These are phyloP conservation scores for Drosophila biarmipes DNA, from an alignment of 1,140 invertebrate genomes.

Conservation along the genomic window DNA sequence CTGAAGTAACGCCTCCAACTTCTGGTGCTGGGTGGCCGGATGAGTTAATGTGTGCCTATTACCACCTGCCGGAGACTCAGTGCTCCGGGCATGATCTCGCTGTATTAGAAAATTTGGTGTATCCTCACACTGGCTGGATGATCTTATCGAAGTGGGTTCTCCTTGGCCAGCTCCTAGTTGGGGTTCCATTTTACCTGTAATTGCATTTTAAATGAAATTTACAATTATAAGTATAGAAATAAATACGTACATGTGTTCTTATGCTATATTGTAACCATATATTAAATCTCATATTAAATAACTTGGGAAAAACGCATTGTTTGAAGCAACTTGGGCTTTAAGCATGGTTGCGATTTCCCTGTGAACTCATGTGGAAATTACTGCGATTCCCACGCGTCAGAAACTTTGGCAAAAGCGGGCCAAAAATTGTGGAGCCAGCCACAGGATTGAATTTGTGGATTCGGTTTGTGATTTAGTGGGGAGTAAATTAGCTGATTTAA, in stretches of 20 bases:
- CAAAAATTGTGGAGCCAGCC: slow-evolving; percentile 26
- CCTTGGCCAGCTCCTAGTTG: background rate
- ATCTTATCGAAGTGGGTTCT: slow-evolving; percentile 35
- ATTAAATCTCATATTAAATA: too few species aligned
- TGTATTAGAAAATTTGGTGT: slow-evolving; percentile 14
- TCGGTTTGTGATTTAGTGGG: slow-evolving; percentile 35
- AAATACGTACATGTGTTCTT: too few species aligned
- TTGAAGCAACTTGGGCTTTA: slow-evolving; percentile 33
- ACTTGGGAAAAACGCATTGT: background rate
- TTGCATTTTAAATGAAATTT: background rate
- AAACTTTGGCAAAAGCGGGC: slow-evolving; percentile 46
- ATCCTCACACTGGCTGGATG: background rate
- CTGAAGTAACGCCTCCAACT: background rate
- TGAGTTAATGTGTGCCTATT: background rate
- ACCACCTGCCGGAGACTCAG: background rate
- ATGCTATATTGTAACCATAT: too few species aligned
- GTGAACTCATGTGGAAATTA: slow-evolving; percentile 55
- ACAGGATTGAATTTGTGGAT: slow-evolving; percentile 43
- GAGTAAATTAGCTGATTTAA: slow-evolving; percentile 49
- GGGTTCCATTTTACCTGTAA: background rate
- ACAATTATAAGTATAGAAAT: background rate
- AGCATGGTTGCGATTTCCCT: slow-evolving; percentile 36
- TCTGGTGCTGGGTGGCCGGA: background rate
- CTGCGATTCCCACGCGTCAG: slow-evolving; percentile 50
- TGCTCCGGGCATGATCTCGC: background rate